These are phyloP conservation scores for Athalia cordata DNA, from an alignment of 2,888 invertebrate genomes.

Conservation along the genomic window DNA sequence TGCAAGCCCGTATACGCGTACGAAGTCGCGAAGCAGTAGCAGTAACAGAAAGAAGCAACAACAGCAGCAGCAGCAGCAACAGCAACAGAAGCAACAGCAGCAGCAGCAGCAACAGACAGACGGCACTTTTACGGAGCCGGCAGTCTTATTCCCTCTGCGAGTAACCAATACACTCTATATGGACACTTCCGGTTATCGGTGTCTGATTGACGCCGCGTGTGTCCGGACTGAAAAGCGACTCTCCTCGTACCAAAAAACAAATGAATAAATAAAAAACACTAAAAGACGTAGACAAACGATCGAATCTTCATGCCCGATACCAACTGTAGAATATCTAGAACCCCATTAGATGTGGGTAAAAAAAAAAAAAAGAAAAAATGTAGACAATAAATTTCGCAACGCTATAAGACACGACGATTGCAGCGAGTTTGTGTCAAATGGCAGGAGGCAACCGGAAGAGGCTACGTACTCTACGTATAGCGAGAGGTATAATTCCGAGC, in stretches of 20 bases:
- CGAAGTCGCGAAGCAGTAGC: neutral
- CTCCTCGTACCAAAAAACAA: neutral
- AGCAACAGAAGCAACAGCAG: neutral
- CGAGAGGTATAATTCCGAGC: neutral
- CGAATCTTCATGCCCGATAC: no score
- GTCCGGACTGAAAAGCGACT: constrained; percentile 18
- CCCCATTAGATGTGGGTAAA: neutral
- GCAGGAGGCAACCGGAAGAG: no score
- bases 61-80: neutral
- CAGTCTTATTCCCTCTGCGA: neutral
- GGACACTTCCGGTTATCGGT: constrained; percentile 35
- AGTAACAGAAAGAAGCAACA: neutral
- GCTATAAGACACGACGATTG: no score
- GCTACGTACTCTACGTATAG: neutral
- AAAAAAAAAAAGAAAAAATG: no score
- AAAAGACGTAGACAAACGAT: no score
- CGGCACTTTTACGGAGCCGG: constrained; percentile 3
- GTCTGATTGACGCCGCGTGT: constrained; percentile 9
- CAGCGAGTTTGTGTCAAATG: no score
- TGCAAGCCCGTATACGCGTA: constrained; percentile 13
- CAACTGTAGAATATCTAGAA: no score
- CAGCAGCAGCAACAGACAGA: neutral
- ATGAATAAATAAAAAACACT: no score
- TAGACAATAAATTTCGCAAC: no score
- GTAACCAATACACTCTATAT: constrained; percentile 24